Percentiles rank a stretch among this genome's conserved stretches.
phyloP scores from a whole-genome alignment of 2,797 vertebrate genomes.

The Nasua narica region DNA sequence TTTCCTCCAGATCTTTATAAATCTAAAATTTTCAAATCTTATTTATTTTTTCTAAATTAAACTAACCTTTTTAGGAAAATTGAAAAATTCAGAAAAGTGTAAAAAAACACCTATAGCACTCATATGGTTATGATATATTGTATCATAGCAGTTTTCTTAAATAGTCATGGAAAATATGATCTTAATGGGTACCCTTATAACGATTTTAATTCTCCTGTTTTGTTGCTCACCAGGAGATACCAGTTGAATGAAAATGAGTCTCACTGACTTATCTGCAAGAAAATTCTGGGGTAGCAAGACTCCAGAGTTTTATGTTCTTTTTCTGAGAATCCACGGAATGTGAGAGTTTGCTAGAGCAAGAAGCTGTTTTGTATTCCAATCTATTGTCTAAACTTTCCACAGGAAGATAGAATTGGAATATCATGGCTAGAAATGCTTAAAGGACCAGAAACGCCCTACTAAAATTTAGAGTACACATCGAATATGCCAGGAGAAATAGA shows the following conservation, averaged over 20 bases:
- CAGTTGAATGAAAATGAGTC: not conserved
- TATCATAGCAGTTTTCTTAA: not conserved
- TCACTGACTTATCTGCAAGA: not conserved
- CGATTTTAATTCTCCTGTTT: not conserved
- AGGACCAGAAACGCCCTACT: not conserved
- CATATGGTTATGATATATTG: not conserved
- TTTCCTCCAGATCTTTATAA: not conserved
- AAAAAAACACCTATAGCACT: not conserved
- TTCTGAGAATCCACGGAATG: not conserved
- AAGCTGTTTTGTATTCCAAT: not conserved
- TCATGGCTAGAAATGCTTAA: not conserved
- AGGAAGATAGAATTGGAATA: not conserved
- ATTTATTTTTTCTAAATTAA: not conserved
- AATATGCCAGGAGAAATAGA: not conserved
- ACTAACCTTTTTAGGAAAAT: not conserved
- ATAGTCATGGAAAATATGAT: not conserved
- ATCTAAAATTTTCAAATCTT: not conserved
- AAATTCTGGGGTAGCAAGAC: not conserved
- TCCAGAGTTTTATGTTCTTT: not conserved
- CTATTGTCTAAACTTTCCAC: not conserved
- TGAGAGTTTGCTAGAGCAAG: not conserved
- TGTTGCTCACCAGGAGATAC: not conserved
- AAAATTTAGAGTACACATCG: not conserved
- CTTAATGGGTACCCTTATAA: not conserved
- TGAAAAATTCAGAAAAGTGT: not conserved